These are phyloP conservation scores for Dromococcyx pavoninus DNA, from an alignment of 2,797 vertebrate species.

Conservation along the genomic window DNA sequence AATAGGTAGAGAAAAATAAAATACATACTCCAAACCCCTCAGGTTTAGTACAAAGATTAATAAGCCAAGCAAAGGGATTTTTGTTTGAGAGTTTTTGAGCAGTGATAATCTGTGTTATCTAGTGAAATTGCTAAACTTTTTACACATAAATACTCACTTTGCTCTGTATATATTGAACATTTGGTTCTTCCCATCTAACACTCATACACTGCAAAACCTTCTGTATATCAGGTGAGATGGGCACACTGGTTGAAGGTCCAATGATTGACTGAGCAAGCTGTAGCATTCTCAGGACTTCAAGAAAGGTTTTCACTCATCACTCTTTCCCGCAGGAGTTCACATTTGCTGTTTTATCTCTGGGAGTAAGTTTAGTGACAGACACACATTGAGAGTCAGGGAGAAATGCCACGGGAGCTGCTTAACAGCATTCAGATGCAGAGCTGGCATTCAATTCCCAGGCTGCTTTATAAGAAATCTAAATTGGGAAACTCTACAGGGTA, in stretches of 20 bases:
- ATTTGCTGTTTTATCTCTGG: slow-evolving; percentile 76
- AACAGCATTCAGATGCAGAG: slow-evolving; percentile 70
- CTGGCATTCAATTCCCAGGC: slow-evolving; percentile 73
- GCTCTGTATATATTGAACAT: background rate
- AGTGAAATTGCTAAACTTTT: background rate
- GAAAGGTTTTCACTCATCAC: slow-evolving; percentile 52
- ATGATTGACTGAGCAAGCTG: slow-evolving; percentile 50
- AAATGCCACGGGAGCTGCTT: slow-evolving; percentile 75
- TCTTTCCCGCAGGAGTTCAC: slow-evolving; percentile 64
- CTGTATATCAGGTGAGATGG: background rate
- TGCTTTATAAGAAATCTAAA: slow-evolving; percentile 62
- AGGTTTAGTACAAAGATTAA: background rate
- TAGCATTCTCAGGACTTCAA: slow-evolving; percentile 44
- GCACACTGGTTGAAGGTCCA: background rate
- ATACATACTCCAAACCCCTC: background rate
- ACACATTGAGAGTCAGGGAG: slow-evolving; percentile 58
- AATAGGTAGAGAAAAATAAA: background rate
- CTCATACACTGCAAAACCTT: background rate
- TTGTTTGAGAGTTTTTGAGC: background rate
- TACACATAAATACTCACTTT: background rate
- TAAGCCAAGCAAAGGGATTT: background rate
- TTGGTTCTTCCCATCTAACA: background rate
- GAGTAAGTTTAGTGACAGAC: slow-evolving; percentile 72
- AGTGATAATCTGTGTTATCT: background rate
- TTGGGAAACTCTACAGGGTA: slow-evolving; percentile 26